A percentile compares a stretch with the other conserved stretches of the same genome.
Conservation (phyloP, 2,888 invertebrate genomes). For the Crossocerus cetratus region DNA sequence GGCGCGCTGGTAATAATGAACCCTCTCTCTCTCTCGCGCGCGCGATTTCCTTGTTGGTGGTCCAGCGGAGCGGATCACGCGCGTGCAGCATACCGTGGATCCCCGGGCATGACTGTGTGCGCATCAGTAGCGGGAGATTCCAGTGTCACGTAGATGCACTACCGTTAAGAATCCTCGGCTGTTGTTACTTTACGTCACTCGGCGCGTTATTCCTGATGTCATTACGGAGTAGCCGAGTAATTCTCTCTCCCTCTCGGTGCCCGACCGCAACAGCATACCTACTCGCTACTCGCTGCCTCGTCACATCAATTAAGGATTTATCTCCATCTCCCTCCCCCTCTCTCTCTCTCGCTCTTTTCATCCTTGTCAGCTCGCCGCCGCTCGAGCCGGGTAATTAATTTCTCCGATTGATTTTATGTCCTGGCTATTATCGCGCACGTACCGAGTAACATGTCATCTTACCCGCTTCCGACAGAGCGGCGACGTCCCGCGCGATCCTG, state of each 20-base stretch:
- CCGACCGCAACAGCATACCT: conserved; percentile 26
- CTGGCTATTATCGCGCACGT: background rate
- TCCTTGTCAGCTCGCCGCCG: conserved; percentile 10
- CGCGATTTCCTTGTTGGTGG: conserved; percentile 1
- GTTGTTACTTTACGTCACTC: conserved; percentile 37
- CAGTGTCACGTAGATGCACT: conserved; percentile 19
- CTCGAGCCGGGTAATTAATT: conserved; percentile 34
- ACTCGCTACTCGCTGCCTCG: conserved; percentile 19
- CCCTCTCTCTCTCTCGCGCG: background rate
- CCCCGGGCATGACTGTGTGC: background rate
- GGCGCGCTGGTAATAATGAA: too few relatives aligned
- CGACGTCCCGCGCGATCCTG: too few relatives aligned
- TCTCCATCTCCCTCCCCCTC: conserved; percentile 7
- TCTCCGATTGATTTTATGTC: conserved; percentile 3
- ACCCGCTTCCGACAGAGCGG: too few relatives aligned
- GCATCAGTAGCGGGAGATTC: conserved; percentile 5
- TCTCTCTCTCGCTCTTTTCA: conserved; percentile 18
- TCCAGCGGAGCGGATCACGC: background rate
- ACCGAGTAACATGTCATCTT: too few relatives aligned
- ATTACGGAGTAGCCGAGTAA: conserved; percentile 42
- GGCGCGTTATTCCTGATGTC: conserved; percentile 32
- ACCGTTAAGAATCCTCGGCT: conserved; percentile 43
- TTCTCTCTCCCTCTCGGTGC: conserved; percentile 20
- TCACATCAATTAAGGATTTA: conserved; percentile 35
- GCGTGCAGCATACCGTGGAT: background rate